Evolutionary conservation across 2,888 invertebrate genomes (phyloP).

Genomic region (Seira ritae): DNA sequence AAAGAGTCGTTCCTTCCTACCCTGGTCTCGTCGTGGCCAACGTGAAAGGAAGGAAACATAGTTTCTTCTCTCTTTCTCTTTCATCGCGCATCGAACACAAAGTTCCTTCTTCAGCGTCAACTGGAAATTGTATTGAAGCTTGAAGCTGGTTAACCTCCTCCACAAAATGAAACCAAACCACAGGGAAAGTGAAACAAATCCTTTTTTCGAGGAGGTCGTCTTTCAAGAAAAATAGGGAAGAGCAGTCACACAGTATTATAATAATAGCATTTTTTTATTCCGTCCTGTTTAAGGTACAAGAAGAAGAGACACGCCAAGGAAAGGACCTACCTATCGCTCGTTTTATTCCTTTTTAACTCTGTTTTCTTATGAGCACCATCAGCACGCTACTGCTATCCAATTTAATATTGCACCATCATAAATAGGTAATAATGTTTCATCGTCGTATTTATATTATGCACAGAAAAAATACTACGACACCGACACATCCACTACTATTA

Average conservation of each 20-base stretch:
- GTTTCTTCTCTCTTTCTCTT: slow-evolving; percentile 28
- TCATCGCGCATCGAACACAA: slow-evolving; percentile 31
- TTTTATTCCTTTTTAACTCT: no score
- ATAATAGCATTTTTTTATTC: not conserved
- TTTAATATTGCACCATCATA: no score
- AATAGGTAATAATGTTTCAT: not conserved
- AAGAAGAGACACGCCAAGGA: slow-evolving; percentile 7
- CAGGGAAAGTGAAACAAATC: slow-evolving; percentile 6
- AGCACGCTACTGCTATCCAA: not conserved
- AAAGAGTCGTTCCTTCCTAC: slow-evolving; percentile 8
- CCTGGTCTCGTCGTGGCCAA: not conserved
- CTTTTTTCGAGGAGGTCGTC: not conserved
- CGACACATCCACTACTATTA: no score
- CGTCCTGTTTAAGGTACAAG: not conserved
- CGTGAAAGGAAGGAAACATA: slow-evolving; percentile 47
- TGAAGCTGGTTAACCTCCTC: slow-evolving; percentile 60
- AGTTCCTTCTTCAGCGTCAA: slow-evolving; percentile 32
- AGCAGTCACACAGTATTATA: not conserved
- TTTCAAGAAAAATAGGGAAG: not conserved
- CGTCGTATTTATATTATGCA: not conserved
- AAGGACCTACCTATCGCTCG: not conserved
- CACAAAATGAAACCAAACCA: not conserved
- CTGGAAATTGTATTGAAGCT: slow-evolving; percentile 22
- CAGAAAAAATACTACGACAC: no score
- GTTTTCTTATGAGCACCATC: no score